Evolutionary conservation across 2,888 invertebrate species (phyloP).

Genomic region (Xestia xanthographa): DNA sequence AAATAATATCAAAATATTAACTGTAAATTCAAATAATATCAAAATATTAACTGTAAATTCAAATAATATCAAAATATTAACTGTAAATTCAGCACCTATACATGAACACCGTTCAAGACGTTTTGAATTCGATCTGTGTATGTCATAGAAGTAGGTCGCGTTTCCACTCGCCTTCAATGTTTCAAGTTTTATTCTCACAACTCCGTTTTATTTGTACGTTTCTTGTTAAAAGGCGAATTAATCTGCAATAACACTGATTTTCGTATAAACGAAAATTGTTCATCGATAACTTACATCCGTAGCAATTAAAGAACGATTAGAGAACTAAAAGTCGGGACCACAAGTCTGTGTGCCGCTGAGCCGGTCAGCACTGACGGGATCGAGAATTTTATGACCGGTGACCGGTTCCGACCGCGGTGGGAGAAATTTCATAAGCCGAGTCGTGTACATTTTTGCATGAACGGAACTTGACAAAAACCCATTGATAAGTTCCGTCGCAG

Average conservation of each 20-base stretch:
- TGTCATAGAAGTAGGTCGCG: constrained; percentile 66
- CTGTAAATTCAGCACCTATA: constrained; percentile 25
- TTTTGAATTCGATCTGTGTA: constrained; percentile 64
- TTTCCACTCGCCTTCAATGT: constrained; percentile 60
- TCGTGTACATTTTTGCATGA: constrained; percentile 82
- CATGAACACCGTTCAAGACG: constrained; percentile 54
- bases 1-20: constrained; percentile 14
- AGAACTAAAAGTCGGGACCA: constrained; percentile 63
- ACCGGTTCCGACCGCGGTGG: constrained; percentile 69
- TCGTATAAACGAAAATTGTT: constrained; percentile 55
- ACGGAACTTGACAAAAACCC: constrained; percentile 75
- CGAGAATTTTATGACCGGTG: constrained; percentile 64
- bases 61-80: constrained; percentile 14
- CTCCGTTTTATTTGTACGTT: constrained; percentile 48
- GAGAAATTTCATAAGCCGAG: constrained; percentile 69
- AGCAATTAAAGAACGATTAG: constrained; percentile 66
- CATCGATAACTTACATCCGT: constrained; percentile 62
- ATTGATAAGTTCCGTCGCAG: constrained; percentile 82
- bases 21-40: constrained; percentile 4
- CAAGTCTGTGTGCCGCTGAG: constrained; percentile 39
- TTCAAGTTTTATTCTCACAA: constrained; percentile 60
- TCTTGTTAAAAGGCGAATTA: constrained; percentile 53
- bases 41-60: constrained; percentile 3
- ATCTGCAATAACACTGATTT: constrained; percentile 54
- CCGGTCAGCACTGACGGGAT: constrained; percentile 48